Evolutionary conservation across 2,797 vertebrate species (phyloP).

Genomic region (Hephaestus fuliginosus): DNA sequence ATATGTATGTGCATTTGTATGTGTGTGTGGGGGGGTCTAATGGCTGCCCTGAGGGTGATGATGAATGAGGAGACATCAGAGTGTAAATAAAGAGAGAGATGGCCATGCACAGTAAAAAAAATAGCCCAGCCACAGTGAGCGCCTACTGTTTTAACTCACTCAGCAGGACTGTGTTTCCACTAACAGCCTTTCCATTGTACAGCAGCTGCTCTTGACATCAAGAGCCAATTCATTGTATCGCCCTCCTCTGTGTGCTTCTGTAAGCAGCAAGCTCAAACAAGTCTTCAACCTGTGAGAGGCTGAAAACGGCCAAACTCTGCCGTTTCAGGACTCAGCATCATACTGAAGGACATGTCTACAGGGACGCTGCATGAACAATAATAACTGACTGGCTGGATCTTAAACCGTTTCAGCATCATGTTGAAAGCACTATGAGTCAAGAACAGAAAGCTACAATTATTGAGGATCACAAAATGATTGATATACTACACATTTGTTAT

Average conservation of each 20-base stretch:
- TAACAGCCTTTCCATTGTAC: conserved; percentile 57
- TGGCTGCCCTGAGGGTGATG: conserved; percentile 36
- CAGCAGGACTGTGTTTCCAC: conserved; percentile 30
- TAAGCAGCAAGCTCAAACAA: conserved; percentile 54
- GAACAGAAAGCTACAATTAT: background rate
- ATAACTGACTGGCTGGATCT: background rate
- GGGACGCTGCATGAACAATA: background rate
- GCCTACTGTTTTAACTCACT: conserved; percentile 20
- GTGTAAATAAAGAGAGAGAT: conserved; percentile 11
- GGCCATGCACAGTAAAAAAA: background rate
- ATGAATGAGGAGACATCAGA: conserved; percentile 10
- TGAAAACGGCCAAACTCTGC: background rate
- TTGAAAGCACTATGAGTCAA: background rate
- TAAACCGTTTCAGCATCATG: background rate
- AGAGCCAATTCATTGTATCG: conserved; percentile 46
- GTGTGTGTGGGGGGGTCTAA: conserved; percentile 25
- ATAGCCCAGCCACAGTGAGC: background rate
- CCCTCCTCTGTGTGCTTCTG: conserved; percentile 18
- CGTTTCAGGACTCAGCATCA: background rate
- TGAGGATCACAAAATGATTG: background rate
- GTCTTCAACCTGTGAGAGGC: conserved; percentile 9
- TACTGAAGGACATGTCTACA: background rate
- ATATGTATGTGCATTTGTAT: background rate
- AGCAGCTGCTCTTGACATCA: conserved; percentile 51
- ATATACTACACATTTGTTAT: background rate